phyloP scores from a whole-genome alignment of 1,140 invertebrate genomes.

The Glossosoma conforme region DNA sequence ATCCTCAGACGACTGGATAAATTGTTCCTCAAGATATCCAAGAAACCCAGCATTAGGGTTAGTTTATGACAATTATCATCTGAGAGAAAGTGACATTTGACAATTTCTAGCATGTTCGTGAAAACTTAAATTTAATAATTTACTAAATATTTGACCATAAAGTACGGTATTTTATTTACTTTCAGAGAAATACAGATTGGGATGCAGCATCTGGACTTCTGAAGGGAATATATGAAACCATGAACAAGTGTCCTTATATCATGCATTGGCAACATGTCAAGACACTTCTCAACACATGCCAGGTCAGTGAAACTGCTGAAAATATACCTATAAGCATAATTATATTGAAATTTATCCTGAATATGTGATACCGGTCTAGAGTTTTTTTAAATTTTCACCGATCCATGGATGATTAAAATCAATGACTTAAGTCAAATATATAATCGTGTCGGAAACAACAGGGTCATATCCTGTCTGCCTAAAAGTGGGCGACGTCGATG shows the following conservation, averaged over 20 bases:
- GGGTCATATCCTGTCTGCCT: too few species aligned
- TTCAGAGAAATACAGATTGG: constrained; percentile 90
- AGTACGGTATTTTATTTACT: constrained; percentile 19
- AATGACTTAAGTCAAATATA: too few species aligned
- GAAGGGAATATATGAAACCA: constrained; percentile 92
- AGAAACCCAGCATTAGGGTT: constrained; percentile 84
- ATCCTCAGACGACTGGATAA: constrained; percentile 92
- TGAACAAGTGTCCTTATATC: constrained; percentile 89
- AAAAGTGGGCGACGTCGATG: too few species aligned
- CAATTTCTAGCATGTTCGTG: not conserved
- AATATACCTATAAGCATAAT: too few species aligned
- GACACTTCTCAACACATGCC: constrained; percentile 77
- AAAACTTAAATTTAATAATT: too few species aligned
- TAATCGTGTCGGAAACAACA: too few species aligned
- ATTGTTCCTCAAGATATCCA: constrained; percentile 95
- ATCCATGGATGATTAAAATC: too few species aligned
- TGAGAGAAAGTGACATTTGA: not conserved
- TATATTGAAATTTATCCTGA: too few species aligned
- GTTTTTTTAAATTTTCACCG: too few species aligned
- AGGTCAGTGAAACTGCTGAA: too few species aligned
- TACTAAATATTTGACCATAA: constrained; percentile 6
- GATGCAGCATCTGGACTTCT: constrained; percentile 88
- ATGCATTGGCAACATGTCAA: constrained; percentile 96
- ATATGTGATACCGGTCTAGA: too few species aligned
- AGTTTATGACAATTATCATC: constrained; percentile 28